phyloP scores from a whole-genome alignment of 2,113 vertebrate genomes.

The Indicator maculatus region DNA sequence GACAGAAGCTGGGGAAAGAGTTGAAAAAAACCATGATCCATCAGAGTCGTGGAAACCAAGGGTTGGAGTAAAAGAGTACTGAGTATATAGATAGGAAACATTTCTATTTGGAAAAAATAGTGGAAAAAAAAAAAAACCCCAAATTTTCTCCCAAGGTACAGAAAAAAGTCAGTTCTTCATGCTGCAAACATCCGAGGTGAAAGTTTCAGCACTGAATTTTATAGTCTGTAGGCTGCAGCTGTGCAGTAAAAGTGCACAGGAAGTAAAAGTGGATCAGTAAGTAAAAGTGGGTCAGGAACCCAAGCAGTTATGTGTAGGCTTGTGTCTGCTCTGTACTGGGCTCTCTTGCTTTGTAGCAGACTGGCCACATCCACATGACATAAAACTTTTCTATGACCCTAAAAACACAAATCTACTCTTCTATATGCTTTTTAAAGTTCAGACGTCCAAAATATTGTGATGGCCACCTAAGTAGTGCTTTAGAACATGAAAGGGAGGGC shows the following conservation, averaged over 20 bases:
- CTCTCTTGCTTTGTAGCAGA: background rate
- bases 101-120: background rate
- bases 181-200: background rate
- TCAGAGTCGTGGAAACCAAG: slow-evolving; percentile 16
- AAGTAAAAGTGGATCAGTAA: background rate
- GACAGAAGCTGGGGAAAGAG: background rate
- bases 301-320: background rate
- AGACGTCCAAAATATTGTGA: background rate
- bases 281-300: background rate
- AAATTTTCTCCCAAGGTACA: background rate
- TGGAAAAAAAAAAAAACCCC: background rate
- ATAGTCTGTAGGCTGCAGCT: background rate
- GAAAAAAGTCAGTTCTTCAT: background rate
- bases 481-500: background rate
- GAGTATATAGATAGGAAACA: background rate
- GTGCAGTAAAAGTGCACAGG: background rate
- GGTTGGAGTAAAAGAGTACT: background rate
- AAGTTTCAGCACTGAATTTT: background rate
- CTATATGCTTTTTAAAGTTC: background rate
- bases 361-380: accelerated
- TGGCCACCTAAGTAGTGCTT: background rate
- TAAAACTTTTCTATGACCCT: background rate
- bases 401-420: background rate
- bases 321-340: background rate
- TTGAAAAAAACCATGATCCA: slow-evolving; percentile 16